Evolutionary conservation across 2,888 invertebrate species (phyloP), one percentile per base, ranked within the genome.

Genomic region (Stenodera caucasica): DNA sequence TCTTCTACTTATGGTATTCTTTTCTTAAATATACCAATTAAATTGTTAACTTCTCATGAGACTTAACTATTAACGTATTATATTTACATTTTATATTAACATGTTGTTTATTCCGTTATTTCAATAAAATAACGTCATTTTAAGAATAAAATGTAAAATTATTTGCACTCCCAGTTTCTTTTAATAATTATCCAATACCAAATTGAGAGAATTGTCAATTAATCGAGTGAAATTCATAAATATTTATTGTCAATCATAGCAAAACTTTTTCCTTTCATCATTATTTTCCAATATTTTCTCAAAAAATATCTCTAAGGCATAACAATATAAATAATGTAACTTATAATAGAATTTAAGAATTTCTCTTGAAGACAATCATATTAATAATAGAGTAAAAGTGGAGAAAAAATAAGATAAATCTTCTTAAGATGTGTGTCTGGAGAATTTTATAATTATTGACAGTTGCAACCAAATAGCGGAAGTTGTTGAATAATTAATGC

Each of bases 391-490:
- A 26, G 26, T 26, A 26, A 26, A 26, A 26, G 26, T 26, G 26
- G 26, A 26, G 26, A 1, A 30, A 30, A 30, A 30, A 6, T 8
- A 30, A 30, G 18, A 40, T 18, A 18, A 18, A 8, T 40, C 40
- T 2, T 8, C 18, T 40, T 40, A 11, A 9, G 2, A 40, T 15
- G 14, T 18, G 3, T 40, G 9, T 18, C 18, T 40, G 40, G 21
- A 11, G 9, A 40, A 21, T 40, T 40, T 40, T 18, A 1, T 11
- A 40, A 40, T 40, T 40, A 21, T 40, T 45, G 21, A n/a, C 45
- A 40, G 18, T 37, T 57, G 59, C 32, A 32, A 35, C 57, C 53
- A 55, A 37, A 40, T 58, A 35, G 55, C 58, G 58, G 58, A 58
- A 61, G 51, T 53, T 37, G 55, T 40, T 26, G 15, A 55, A 49